Conservation (phyloP, 1,140 invertebrate species). For the Lutraria rhynchaena region DNA sequence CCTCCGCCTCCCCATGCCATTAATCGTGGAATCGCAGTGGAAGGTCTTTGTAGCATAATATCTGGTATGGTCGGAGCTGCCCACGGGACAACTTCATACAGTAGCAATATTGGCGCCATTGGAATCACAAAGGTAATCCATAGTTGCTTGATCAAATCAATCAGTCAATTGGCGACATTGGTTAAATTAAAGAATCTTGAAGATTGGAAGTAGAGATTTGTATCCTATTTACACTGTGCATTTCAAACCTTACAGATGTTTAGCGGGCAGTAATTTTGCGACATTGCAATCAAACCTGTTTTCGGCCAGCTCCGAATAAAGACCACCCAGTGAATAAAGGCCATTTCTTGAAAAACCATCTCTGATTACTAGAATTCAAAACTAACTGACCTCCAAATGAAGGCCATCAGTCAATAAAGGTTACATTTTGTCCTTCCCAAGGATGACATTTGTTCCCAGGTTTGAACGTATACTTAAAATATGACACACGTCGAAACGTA, state of each 20-base stretch:
- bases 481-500: background rate
- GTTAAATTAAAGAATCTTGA: too few relatives aligned
- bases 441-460: too few relatives aligned
- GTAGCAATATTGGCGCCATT: conserved; percentile 94
- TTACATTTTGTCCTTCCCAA: too few relatives aligned
- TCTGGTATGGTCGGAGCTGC: conserved; percentile 92
- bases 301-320: too few relatives aligned
- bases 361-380: background rate
- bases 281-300: background rate
- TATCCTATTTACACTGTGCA: too few relatives aligned
- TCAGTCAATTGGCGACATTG: too few relatives aligned
- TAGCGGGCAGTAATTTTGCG: background rate
- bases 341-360: background rate
- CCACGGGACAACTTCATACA: conserved; percentile 92
- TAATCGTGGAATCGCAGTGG: conserved; percentile 87
- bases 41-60: conserved; percentile 92
- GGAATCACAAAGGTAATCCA: conserved; percentile 85
- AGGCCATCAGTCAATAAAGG: too few relatives aligned
- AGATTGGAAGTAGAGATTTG: too few relatives aligned
- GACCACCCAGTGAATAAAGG: too few relatives aligned
- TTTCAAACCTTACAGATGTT: background rate
- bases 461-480: background rate
- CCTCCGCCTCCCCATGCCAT: conserved; percentile 93
- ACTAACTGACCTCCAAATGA: too few relatives aligned
- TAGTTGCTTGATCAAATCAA: too few relatives aligned